A percentile compares a stretch with the other conserved stretches of the same genome.
phyloP scores from a whole-genome alignment of 2,888 invertebrate genomes.

The Aromia moschata region DNA sequence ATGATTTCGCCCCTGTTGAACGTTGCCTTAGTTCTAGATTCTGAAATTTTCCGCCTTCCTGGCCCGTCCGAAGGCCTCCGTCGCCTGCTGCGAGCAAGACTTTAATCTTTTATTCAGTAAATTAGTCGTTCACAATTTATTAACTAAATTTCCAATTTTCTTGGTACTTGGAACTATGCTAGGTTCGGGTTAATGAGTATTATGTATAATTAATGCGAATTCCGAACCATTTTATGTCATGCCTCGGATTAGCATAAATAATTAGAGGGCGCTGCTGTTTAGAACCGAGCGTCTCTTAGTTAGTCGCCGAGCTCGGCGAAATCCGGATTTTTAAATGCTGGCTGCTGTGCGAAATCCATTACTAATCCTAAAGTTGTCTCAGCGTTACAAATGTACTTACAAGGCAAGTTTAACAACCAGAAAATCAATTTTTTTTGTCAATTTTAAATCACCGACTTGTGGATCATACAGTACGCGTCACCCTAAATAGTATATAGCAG shows the following conservation, averaged over 20 bases:
- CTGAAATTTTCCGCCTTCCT: background rate
- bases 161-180: conserved; percentile 28
- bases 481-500: too few species aligned
- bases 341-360: background rate
- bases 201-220: conserved; percentile 27
- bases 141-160: conserved; percentile 32
- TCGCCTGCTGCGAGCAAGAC: conserved; percentile 19
- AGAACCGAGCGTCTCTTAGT: background rate
- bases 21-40: too few species aligned
- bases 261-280: background rate
- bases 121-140: conserved; percentile 37
- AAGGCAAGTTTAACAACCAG: too few species aligned
- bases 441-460: too few species aligned
- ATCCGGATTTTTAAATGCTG: background rate
- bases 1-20: too few species aligned
- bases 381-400: background rate
- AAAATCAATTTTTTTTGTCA: too few species aligned
- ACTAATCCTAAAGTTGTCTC: background rate
- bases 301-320: background rate
- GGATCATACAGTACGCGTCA: too few species aligned
- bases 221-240: conserved; percentile 14
- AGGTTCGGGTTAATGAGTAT: conserved; percentile 27
- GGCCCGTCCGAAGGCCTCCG: conserved; percentile 19
- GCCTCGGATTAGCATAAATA: conserved; percentile 4
- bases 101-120: conserved; percentile 37